phyloP scores from a whole-genome alignment of 1,140 invertebrate genomes.

The Sipha flava region DNA sequence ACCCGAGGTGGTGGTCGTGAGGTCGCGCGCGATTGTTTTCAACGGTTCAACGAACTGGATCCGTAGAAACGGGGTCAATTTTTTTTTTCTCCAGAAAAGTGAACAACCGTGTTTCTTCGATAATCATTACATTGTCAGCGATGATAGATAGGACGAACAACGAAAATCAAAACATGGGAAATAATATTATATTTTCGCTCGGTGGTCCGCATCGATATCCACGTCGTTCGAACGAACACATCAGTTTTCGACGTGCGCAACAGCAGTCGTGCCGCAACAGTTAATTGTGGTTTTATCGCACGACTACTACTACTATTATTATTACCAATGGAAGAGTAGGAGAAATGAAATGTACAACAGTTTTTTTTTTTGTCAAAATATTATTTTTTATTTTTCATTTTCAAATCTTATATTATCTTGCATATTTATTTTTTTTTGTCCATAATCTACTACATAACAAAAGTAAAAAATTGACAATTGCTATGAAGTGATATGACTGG shows the following conservation, averaged over 20 bases:
- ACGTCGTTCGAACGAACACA: neutral
- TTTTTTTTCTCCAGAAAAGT: neutral
- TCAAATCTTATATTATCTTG: neutral
- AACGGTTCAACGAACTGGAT: neutral
- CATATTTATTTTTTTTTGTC: conserved; percentile 2
- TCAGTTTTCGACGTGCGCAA: neutral
- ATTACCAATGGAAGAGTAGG: too few relatives aligned
- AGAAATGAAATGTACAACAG: neutral
- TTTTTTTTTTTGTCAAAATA: conserved; percentile 21
- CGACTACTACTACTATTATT: neutral
- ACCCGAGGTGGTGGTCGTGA: neutral
- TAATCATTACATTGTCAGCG: neutral
- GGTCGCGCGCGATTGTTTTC: too few relatives aligned
- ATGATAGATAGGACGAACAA: neutral
- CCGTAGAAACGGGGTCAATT: neutral
- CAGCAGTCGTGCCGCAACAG: neutral
- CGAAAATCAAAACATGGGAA: neutral
- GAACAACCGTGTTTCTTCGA: neutral
- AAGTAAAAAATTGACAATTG: conserved; percentile 21
- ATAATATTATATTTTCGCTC: neutral
- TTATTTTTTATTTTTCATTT: conserved; percentile 13
- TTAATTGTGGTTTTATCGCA: neutral
- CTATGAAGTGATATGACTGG: conserved; percentile 32
- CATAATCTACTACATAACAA: conserved; percentile 27
- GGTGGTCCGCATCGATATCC: neutral